phyloP scores from a whole-genome alignment of 2,797 vertebrate genomes.

The Hemitrygon akajei region DNA sequence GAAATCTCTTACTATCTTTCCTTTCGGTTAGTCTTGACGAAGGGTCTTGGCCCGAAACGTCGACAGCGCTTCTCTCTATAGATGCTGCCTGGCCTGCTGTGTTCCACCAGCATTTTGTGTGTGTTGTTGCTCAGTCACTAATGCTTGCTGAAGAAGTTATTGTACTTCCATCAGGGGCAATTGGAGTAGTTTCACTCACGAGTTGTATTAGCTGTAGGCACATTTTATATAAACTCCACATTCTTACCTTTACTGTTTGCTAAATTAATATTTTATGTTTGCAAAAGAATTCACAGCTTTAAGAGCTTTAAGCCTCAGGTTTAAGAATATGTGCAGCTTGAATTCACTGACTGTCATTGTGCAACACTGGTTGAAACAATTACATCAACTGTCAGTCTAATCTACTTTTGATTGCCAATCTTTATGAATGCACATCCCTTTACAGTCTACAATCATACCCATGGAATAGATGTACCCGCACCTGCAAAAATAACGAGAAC shows the following conservation, averaged over 20 bases:
- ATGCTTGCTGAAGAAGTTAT: background rate
- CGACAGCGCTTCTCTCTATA: too few species aligned
- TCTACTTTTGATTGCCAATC: background rate
- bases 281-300: background rate
- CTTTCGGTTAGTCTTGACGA: too few species aligned
- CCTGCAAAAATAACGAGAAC: background rate
- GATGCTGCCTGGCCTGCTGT: too few species aligned
- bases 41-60: too few species aligned
- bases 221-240: background rate
- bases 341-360: too few species aligned
- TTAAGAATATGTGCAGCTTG: too few species aligned
- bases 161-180: background rate
- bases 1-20: too few species aligned
- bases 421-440: background rate
- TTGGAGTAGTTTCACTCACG: background rate
- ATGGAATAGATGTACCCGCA: background rate
- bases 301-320: background rate
- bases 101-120: too few species aligned
- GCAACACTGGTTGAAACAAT: background rate
- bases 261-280: background rate
- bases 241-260: too few species aligned
- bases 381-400: background rate
- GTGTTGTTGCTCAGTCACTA: background rate
- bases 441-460: background rate
- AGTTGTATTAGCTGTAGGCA: background rate